phyloP scores from a whole-genome alignment of 1,140 invertebrate species.

The Odontomachus brunneus region DNA sequence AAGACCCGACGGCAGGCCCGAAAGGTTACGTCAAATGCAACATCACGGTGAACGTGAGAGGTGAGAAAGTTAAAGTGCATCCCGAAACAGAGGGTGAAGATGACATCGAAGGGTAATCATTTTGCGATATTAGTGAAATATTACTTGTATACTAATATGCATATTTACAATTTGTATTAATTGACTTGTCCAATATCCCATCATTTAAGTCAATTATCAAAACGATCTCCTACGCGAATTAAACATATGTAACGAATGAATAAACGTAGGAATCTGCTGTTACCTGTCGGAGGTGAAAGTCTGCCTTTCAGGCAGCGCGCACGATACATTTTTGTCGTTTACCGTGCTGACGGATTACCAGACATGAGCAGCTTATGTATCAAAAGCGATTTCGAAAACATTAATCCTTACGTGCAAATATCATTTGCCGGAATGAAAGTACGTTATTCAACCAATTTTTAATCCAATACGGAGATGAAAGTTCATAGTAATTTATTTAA shows the following conservation, averaged over 20 bases:
- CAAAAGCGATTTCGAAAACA: conserved; percentile 86
- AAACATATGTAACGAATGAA: conserved; percentile 2
- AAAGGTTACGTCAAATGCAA: conserved; percentile 93
- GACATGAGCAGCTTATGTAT: conserved; percentile 81
- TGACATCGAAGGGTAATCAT: conserved; percentile 90
- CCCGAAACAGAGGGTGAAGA: conserved; percentile 88
- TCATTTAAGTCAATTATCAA: not conserved
- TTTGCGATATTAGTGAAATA: not conserved
- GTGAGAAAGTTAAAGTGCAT: conserved; percentile 87
- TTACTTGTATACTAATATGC: not conserved
- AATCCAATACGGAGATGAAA: not conserved
- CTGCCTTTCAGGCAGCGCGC: conserved; percentile 87
- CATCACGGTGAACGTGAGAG: conserved; percentile 89
- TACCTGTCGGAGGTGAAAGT: conserved; percentile 88
- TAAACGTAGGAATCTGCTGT: conserved; percentile 88
- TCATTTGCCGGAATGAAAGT: conserved; percentile 89
- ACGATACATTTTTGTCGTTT: conserved; percentile 88
- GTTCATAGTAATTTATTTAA: not conserved
- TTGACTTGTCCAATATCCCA: not conserved
- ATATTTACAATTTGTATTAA: not conserved
- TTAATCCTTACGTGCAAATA: conserved; percentile 88
- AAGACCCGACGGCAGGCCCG: conserved; percentile 87
- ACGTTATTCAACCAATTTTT: conserved; percentile 16
- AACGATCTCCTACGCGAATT: not conserved
- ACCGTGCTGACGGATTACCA: conserved; percentile 88